These are phyloP conservation scores for Gortyna flavago DNA, from an alignment of 2,888 invertebrate species.

Conservation along the genomic window DNA sequence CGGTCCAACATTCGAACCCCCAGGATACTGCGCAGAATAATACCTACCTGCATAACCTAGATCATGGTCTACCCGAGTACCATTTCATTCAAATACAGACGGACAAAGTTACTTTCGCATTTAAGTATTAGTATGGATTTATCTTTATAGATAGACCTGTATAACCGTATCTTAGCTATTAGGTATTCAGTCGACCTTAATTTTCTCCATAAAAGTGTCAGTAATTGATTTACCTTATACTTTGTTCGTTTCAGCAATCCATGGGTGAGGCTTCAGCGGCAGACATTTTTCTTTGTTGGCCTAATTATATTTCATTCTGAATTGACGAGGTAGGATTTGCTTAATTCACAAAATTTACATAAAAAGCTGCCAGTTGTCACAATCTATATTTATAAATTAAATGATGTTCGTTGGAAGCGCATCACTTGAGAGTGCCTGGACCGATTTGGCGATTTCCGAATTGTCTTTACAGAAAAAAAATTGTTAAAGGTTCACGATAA, in stretches of 20 bases:
- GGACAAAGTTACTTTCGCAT: background rate
- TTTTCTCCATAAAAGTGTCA: background rate
- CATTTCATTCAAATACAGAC: background rate
- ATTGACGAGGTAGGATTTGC: background rate
- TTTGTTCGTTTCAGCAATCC: background rate
- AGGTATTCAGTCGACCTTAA: background rate
- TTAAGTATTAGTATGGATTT: background rate
- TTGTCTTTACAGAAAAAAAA: background rate
- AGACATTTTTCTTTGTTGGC: background rate
- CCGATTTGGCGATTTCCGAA: background rate
- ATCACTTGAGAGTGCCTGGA: background rate
- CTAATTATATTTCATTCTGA: background rate
- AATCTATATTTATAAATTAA: background rate
- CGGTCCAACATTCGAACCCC: too few relatives aligned
- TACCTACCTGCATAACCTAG: too few relatives aligned
- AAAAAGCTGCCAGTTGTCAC: background rate
- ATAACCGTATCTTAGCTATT: background rate
- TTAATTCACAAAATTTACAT: background rate
- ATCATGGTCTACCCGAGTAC: background rate
- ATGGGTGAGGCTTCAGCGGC: background rate
- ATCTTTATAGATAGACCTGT: background rate
- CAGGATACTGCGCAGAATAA: too few relatives aligned
- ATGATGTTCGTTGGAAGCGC: background rate
- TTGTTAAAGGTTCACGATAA: background rate
- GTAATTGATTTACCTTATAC: slow-evolving; percentile 11